Conservation (phyloP, 2,888 invertebrate genomes). For the Drosophila borealis region DNA sequence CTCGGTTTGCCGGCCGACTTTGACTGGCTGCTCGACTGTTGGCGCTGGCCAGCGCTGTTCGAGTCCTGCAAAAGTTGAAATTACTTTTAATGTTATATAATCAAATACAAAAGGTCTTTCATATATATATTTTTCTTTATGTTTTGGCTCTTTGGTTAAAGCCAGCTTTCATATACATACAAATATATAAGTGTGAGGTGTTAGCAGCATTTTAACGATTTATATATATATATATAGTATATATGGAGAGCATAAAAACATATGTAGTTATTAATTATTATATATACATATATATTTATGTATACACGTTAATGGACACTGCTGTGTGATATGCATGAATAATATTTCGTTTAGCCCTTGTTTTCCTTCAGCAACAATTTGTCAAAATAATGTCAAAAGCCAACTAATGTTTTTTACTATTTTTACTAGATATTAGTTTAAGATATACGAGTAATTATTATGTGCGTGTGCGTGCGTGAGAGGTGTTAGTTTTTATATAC, state of each 20-base stretch:
- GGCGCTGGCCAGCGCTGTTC: slow-evolving; percentile 85
- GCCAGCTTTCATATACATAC: slow-evolving; percentile 3
- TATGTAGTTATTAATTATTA: slow-evolving; percentile 7
- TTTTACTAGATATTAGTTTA: slow-evolving; percentile 10
- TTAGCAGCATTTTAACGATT: slow-evolving; percentile 27
- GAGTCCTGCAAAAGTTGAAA: slow-evolving; percentile 82
- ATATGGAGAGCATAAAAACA: slow-evolving; percentile 7
- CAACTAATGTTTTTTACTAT: slow-evolving; percentile 25
- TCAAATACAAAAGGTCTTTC: not conserved
- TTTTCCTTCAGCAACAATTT: slow-evolving; percentile 30
- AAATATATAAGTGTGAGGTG: slow-evolving; percentile 7
- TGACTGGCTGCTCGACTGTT: slow-evolving; percentile 85
- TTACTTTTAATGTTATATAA: not conserved
- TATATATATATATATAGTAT: slow-evolving; percentile 12
- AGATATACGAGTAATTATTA: slow-evolving; percentile 10
- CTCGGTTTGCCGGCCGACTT: slow-evolving; percentile 85
- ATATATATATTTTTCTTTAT: not conserved
- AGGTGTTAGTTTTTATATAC: slow-evolving; percentile 30
- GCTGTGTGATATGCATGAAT: slow-evolving; percentile 41
- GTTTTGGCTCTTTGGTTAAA: not conserved
- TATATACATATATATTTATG: not conserved
- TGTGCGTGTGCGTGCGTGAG: slow-evolving; percentile 52
- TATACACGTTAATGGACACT: slow-evolving; percentile 23
- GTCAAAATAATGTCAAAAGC: slow-evolving; percentile 22
- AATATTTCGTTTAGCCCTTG: slow-evolving; percentile 30